phyloP scores from a whole-genome alignment of 2,888 invertebrate species.

The Watsonalla binaria region DNA sequence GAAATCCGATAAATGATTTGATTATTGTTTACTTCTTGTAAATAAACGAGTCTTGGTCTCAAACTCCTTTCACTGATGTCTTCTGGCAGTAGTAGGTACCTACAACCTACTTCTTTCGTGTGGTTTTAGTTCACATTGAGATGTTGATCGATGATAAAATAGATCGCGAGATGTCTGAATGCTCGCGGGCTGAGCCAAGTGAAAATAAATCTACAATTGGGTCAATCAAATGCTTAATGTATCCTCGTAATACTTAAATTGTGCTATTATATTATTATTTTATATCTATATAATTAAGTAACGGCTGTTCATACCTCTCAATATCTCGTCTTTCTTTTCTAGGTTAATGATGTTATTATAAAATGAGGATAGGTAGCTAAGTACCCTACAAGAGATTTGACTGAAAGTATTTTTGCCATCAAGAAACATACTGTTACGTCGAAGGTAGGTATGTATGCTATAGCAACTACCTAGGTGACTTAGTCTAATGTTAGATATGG shows the following conservation, averaged over 20 bases:
- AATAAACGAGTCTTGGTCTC: constrained; percentile 65
- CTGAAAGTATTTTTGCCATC: too few species aligned
- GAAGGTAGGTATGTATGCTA: too few species aligned
- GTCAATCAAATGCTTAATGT: constrained; percentile 70
- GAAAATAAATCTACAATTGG: constrained; percentile 76
- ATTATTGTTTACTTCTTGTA: constrained; percentile 71
- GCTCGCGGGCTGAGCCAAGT: constrained; percentile 50
- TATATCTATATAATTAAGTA: background rate
- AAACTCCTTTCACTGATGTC: constrained; percentile 73
- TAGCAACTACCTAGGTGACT: too few species aligned
- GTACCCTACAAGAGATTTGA: too few species aligned
- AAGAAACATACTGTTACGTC: too few species aligned
- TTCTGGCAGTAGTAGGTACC: constrained; percentile 18
- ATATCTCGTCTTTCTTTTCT: background rate
- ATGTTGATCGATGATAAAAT: constrained; percentile 71
- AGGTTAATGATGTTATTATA: too few species aligned
- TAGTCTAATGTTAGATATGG: too few species aligned
- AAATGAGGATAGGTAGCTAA: too few species aligned
- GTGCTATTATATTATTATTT: constrained; percentile 23
- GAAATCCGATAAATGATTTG: constrained; percentile 64
- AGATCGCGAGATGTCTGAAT: constrained; percentile 69
- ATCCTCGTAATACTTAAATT: constrained; percentile 39
- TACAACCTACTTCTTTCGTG: too few species aligned
- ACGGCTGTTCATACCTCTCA: background rate
- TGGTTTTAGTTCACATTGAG: constrained; percentile 52